Evolutionary conservation across 2,888 invertebrate species (phyloP).

Genomic region (Pasiphila rectangulata): DNA sequence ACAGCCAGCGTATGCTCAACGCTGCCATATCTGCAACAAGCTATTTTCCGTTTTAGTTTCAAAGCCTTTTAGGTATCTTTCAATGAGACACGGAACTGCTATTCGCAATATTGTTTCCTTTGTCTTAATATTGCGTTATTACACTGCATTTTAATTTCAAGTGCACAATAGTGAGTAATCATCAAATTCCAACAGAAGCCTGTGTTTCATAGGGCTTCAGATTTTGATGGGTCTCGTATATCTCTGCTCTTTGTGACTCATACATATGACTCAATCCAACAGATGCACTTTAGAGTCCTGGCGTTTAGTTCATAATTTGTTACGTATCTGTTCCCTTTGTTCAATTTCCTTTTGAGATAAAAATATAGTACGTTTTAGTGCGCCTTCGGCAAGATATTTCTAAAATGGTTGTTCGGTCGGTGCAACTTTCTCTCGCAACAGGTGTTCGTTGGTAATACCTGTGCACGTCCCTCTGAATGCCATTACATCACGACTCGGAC

Average conservation of each 20-base stretch:
- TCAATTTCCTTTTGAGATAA: constrained; percentile 33
- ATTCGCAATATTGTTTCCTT: constrained; percentile 1
- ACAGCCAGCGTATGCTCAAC: constrained; percentile 40
- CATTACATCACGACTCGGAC: constrained; percentile 50
- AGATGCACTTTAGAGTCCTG: constrained; percentile 41
- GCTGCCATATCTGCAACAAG: constrained; percentile 29
- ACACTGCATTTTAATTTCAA: constrained; percentile 4
- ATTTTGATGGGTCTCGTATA: constrained; percentile 17
- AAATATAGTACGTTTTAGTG: constrained; percentile 28
- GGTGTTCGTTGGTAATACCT: constrained; percentile 44
- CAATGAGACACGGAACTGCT: constrained; percentile 13
- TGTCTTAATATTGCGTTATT: constrained; percentile 2
- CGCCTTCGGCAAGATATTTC: constrained; percentile 28
- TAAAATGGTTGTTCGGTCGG: constrained; percentile 26
- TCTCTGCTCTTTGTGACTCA: constrained; percentile 43
- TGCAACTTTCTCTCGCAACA: constrained; percentile 55
- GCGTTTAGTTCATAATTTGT: constrained; percentile 34
- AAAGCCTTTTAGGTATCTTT: constrained; percentile 14
- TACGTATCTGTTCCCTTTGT: constrained; percentile 41
- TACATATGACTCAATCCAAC: constrained; percentile 39
- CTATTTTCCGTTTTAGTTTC: constrained; percentile 25
- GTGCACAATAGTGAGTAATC: constrained; percentile 3
- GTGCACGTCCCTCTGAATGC: constrained; percentile 45
- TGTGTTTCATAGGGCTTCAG: constrained; percentile 3
- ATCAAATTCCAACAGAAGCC: not conserved